Evolutionary conservation across 2,797 vertebrate species (phyloP), one percentile per base, ranked within the genome.

Genomic region (Sciurus vulgaris): DNA sequence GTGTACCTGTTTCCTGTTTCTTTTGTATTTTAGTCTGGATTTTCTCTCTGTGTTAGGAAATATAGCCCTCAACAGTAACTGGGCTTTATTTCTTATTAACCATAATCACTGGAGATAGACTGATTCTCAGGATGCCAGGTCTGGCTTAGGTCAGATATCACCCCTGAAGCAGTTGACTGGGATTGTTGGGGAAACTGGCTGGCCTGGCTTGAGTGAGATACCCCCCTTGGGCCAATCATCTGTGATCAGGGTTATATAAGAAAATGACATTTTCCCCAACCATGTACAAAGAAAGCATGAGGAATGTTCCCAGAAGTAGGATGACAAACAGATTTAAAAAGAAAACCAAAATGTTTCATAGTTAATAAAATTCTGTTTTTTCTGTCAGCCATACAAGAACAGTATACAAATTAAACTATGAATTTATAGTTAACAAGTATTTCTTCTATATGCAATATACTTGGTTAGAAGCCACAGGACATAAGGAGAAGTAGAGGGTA

Each of bases 351-450:
- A 44, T 49, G 76, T 41, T 88, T 90, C n/a, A 33, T 65, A 69
- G 47, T 70, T 51, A 12, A 49, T 38, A 41, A 56, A 95, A 65
- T 88, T 83, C 20, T 79, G 1, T 86, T 86, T 92, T 92, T 79
- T 88, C 30, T 93, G 24, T 86, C 49, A 86, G 44, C 38, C 56
- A 0, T 95, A 74, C 56, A 78, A 73, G 77, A 93, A 67, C 11
- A 1, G 7, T 88, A 38, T 91, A 81, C 51, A 90, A 89, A 89
- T 33, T 86, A 92, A 96, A 44, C 72, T 93, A 10, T 54, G 90
- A 61, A 26, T 44, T 88, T 59, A 51, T 61, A 54, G 2, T 85
- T 91, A 30, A 41, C 78, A 70, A 84, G 84, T 89, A 88, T 73
- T 94, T 96, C 70, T 28, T 96, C 41, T 79, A 3, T 82, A 81